Base-by-base conservation (phyloP, 2,888 invertebrate species). In the Ornithoptera priamus region DNA sequence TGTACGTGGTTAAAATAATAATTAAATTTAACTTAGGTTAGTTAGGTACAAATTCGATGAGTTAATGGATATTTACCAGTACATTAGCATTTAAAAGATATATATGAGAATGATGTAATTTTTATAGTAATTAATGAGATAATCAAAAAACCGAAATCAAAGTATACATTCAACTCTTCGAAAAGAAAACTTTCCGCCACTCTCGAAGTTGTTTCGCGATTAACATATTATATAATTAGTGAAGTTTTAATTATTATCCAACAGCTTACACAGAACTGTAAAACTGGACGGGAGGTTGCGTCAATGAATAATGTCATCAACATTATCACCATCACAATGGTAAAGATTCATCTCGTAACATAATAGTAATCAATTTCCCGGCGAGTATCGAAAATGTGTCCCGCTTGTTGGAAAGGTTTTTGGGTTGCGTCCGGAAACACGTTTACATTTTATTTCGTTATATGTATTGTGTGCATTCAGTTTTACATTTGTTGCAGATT, bases 331-430 rank as follows among this genome's bases (percentile, higher is more conserved):
- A 62, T 56, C 39, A 39, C 22, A 20, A 46, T 63, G 58, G 46
- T 62, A 24, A 67, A 18, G 36, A 30, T 63, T 63, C 46, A 58
- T 68, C 58, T n/a, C 42, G n/a, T 62, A 22, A 17, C 5, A n/a
- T 57, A 57, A 24, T 7, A 53, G 53, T 39, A 63, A 64, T 64
- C 59, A 46, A 6, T 59, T 59, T 50, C 56, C 36, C 50, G 63
- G 46, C 50, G 39, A 59, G 63, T 22, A 50, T 58, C 30, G 62
- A 57, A 56, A 42, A n/a, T 24, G 8, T 46, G 46, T 46, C 46
- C 15, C 46, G 46, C 15, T 46, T 8, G 10, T 46, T 5, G 30
- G 30, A 5, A 5, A 30, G 30, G 30, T 30, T 30, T 30, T 30
- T 30, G 30, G 3, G 30, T 30, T 5, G 30, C 30, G 30, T 5